Percentiles rank a stretch among this genome's conserved stretches.
phyloP scores from a whole-genome alignment of 1,140 invertebrate species.

The Phenacoccus solenopsis region DNA sequence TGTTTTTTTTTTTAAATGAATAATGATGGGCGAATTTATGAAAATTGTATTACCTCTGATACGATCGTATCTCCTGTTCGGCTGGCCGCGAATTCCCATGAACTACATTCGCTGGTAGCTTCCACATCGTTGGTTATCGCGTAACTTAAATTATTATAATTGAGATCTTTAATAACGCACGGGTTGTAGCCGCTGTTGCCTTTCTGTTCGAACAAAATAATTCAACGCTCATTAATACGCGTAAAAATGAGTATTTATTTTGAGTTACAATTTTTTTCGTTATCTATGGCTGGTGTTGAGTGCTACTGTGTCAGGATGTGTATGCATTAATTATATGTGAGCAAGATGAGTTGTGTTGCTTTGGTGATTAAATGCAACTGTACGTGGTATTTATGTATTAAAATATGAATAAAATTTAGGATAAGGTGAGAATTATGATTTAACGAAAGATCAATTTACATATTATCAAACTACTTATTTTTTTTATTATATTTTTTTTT shows the following conservation, averaged over 20 bases:
- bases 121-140: conserved; percentile 7
- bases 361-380: too few species aligned
- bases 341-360: too few species aligned
- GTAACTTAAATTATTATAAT: conserved; percentile 22
- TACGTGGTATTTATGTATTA: too few species aligned
- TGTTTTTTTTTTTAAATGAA: background rate
- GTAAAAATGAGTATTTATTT: too few species aligned
- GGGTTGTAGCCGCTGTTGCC: conserved; percentile 20
- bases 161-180: conserved; percentile 26
- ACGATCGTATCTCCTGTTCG: conserved; percentile 54
- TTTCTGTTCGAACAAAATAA: conserved; percentile 19
- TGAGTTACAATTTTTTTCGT: too few species aligned
- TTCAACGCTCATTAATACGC: background rate
- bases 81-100: conserved; percentile 45
- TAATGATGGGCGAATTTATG: background rate
- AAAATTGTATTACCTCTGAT: conserved; percentile 37
- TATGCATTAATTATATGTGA: too few species aligned
- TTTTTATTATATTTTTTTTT: too few species aligned
- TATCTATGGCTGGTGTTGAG: too few species aligned
- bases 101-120: conserved; percentile 33
- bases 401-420: too few species aligned
- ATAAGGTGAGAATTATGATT: conserved; percentile 2
- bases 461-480: too few species aligned
- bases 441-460: too few species aligned
- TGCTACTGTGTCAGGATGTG: too few species aligned